Evolutionary conservation across 1,140 invertebrate species (phyloP).

Genomic region (Diachasmimorpha longicaudata): DNA sequence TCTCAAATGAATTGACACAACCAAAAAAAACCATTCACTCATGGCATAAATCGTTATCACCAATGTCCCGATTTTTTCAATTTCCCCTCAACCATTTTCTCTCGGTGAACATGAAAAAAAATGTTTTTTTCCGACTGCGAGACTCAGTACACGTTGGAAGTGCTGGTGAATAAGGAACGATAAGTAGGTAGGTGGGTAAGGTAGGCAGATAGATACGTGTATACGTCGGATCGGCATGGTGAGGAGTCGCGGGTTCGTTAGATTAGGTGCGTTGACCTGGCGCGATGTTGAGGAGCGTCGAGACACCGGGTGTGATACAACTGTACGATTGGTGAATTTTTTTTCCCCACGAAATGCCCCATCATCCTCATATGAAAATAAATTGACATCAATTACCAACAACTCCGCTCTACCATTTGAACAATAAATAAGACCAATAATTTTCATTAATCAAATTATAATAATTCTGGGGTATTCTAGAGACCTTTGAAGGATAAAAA

Average conservation of each 20-base stretch:
- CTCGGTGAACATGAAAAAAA: no score
- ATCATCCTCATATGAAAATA: not conserved
- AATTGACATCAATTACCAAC: not conserved
- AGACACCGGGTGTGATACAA: not conserved
- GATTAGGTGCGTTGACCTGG: constrained; percentile 51
- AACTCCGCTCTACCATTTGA: not conserved
- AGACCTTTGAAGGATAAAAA: not conserved
- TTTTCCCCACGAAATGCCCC: no score
- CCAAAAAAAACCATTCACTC: no score
- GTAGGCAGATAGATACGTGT: constrained; percentile 37
- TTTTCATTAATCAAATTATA: not conserved
- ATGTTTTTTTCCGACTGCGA: not conserved
- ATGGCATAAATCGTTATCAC: no score
- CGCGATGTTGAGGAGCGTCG: constrained; percentile 30
- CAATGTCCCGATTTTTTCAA: no score
- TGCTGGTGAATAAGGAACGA: constrained; percentile 47
- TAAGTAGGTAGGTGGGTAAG: constrained; percentile 55
- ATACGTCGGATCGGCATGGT: constrained; percentile 28
- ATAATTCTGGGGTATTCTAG: not conserved
- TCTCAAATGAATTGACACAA: no score
- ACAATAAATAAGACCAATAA: not conserved
- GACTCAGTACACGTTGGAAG: constrained; percentile 27
- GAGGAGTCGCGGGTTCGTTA: constrained; percentile 42
- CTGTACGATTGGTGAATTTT: not conserved
- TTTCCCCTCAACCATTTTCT: no score